Evolutionary conservation across 2,113 vertebrate genomes (phyloP).

Genomic region (Leiothrix lutea): DNA sequence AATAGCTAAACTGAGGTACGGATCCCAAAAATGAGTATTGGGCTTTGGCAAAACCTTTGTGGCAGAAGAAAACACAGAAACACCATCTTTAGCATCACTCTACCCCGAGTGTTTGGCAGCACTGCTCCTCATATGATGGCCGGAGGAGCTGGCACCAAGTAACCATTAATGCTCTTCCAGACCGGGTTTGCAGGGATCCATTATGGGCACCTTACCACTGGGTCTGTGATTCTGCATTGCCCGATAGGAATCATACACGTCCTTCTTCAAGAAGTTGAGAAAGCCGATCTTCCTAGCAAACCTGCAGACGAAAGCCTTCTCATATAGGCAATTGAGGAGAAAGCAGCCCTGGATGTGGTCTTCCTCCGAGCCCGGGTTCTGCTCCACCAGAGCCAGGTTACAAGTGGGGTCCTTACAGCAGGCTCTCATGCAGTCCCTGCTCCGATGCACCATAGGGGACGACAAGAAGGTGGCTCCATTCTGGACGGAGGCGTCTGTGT

Average conservation of each 20-base stretch:
- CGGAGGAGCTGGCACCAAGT: not conserved
- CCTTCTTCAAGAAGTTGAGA: slow-evolving; percentile 77
- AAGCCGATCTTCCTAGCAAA: slow-evolving; percentile 85
- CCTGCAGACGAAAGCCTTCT: slow-evolving; percentile 85
- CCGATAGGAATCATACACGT: slow-evolving; percentile 76
- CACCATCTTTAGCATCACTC: not conserved
- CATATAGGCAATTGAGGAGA: slow-evolving; percentile 89
- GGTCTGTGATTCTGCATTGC: slow-evolving; percentile 40
- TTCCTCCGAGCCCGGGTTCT: not conserved
- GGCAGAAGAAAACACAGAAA: not conserved
- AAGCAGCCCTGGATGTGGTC: slow-evolving; percentile 80
- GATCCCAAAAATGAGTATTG: not conserved
- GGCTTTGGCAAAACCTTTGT: not conserved
- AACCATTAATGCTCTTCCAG: not conserved
- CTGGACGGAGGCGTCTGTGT: slow-evolving; percentile 84
- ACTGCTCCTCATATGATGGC: not conserved
- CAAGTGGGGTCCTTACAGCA: slow-evolving; percentile 83
- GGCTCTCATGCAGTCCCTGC: slow-evolving; percentile 80
- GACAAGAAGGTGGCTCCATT: slow-evolving; percentile 85
- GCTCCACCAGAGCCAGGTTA: slow-evolving; percentile 88
- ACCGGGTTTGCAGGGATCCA: not conserved
- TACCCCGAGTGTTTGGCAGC: not conserved
- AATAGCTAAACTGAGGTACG: not conserved
- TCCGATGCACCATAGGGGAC: slow-evolving; percentile 66
- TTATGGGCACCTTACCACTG: slow-evolving; percentile 44